Evolutionary conservation across 2,113 vertebrate genomes (phyloP), one percentile per base, ranked within the genome.

Genomic region (Ardeotis arabs): DNA sequence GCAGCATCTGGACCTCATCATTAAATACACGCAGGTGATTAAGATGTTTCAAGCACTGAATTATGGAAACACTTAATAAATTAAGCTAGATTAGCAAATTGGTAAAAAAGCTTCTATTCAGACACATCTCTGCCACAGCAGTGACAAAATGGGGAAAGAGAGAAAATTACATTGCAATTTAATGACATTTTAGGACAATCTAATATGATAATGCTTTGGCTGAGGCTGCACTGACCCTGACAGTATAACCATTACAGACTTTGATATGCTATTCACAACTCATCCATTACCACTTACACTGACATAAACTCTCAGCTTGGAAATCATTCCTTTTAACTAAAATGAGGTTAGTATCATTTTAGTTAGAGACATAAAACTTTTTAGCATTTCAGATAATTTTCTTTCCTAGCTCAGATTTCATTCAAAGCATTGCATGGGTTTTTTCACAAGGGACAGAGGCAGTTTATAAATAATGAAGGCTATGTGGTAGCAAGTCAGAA

Each of bases 291-390:
- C 49, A 60, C 63, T 88, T 79, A 56, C 13, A 24, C 8, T n/a
- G 49, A 69, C 37, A 77, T 60, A 86, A 91, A 83, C 3, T 17
- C 33, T 58, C 41, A 64, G 41, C 19, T 68, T 80, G 49, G 17
- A 86, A 95, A 90, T 80, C 24, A 91, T 31, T 90, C 5, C 21
- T 91, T 68, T 93, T 69, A 73, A 86, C 90, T 93, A 84, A 89
- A 86, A 86, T 17, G 17, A 77, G 12, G 7, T 53, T 69, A 62
- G 16, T 10, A 80, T 52, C 5, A 41, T 70, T 91, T 79, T 66
- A 76, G 14, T 31, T 49, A 50, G 3, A 93, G 22, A 39, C 31
- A 70, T 35, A 74, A 74, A 37, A 53, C 6, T 62, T 39, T 3
- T 2, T 25, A 79, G 37, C 37, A 24, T 64, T 89, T 85, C 49